Conservation (phyloP, 2,888 invertebrate species). For the Fissipunctia ypsillon region DNA sequence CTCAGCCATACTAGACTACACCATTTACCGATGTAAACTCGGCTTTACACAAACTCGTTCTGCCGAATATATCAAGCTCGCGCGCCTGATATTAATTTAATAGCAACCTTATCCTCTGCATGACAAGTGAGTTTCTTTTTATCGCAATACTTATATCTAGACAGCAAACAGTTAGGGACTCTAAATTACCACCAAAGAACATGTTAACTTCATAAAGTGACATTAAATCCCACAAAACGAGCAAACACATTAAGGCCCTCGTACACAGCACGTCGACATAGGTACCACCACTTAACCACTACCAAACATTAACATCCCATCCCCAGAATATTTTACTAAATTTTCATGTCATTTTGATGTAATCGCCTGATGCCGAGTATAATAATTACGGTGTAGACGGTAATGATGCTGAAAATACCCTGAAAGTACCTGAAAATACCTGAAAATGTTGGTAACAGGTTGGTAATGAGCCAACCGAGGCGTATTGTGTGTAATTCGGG, state of each 20-base stretch:
- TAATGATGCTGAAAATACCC: conserved; percentile 58
- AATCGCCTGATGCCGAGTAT: conserved; percentile 49
- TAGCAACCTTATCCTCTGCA: conserved; percentile 32
- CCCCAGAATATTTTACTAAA: conserved; percentile 29
- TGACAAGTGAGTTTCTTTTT: conserved; percentile 26
- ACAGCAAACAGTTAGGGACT: not conserved
- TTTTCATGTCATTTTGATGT: conserved; percentile 49
- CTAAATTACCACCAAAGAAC: not conserved
- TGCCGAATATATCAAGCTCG: conserved; percentile 11
- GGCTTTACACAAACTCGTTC: conserved; percentile 17
- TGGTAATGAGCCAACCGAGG: conserved; percentile 49
- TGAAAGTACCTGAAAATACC: conserved; percentile 24
- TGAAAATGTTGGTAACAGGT: conserved; percentile 57
- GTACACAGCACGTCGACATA: not conserved
- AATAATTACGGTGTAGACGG: conserved; percentile 46
- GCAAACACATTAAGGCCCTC: conserved; percentile 7
- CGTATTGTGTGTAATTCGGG: conserved; percentile 50
- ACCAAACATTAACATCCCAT: not conserved
- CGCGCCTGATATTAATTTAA: conserved; percentile 46
- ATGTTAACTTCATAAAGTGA: not conserved
- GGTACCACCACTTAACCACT: not conserved
- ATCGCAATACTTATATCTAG: not conserved
- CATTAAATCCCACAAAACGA: conserved; percentile 33
- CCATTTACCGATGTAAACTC: not conserved
- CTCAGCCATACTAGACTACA: not conserved